Evolutionary conservation across 2,113 vertebrate genomes (phyloP), one percentile per base, ranked within the genome.

Genomic region (Varanus komodoensis): DNA sequence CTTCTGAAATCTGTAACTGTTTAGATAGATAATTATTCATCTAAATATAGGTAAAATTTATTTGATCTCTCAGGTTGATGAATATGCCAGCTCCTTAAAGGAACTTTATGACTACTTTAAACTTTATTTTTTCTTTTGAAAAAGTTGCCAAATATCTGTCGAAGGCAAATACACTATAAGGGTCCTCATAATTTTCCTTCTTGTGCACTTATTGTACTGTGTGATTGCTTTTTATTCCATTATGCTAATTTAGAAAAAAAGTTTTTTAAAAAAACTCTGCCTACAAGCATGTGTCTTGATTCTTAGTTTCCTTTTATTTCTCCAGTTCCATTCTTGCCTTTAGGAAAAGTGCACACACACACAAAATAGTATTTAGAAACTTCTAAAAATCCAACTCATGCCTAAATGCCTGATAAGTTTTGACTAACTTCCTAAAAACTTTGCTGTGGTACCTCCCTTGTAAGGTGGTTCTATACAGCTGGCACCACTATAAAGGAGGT

Each of bases 71-170:
- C 19, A n/a, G 15, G 29, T 3, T 85, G 48, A 32, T 6, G 68
- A 85, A 85, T 69, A 61, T n/a, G 15, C 19, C 54, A 82, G 21
- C 32, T 84, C 52, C 4, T 82, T 74, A 74, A 74, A 34, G 12
- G 11, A 79, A 61, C 6, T 64, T 64, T 25, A 44, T 74, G 2
- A 85, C 0, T 32, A 74, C 48, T 52, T 82, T 54, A 84, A 3
- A 0, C 25, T 32, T 1, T 0, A 0, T 67, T 27, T 6, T 8
- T 32, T 67, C 38, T 44, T n/a, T 87, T 0, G 29, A 32, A 15
- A 27, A 68, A 44, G 38, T 67, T 67, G 29, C 23, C 12, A 87
- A 87, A 44, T 4, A 34, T 4, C n/a, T 78, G 78, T 27, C 27
- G 9, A 29, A 82, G 25, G 48, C 6, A 89, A 69, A 61, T n/a